Base-by-base conservation (phyloP, 2,113 vertebrate species). In the Meleagris gallopavo region DNA sequence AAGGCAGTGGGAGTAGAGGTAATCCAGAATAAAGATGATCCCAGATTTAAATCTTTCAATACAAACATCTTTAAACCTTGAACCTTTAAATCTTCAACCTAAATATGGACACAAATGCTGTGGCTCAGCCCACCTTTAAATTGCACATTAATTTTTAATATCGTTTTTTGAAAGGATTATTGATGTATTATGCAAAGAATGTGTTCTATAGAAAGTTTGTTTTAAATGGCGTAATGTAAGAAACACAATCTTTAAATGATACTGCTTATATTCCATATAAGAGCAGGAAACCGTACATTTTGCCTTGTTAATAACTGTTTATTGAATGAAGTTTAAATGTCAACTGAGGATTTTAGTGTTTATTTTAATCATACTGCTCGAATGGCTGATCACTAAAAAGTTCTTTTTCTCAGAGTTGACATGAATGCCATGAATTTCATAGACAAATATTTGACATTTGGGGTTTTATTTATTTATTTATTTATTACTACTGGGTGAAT, bases 281-380 rank as follows among this genome's bases (percentile, higher is more conserved):
- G 60, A 94, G 41, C 25, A 93, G 85, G 91, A 88, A 95, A 77
- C 30, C 43, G 34, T 83, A 69, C 57, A 36, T 72, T 71, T 95
- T 93, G 6, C 71, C 60, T 81, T 93, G 19, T 67, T 90, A 72
- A 70, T 40, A 86, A 75, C 18, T 81, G 52, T 95, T 95, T 97
- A 57, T 94, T 94, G 85, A 95, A 84, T 65, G 20, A 86, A 93
- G 88, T 91, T 93, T 75, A 93, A 96, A 90, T 94, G n/a, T 88
- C 69, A 94, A 0, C 46, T 88, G 52, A 88, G 76, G 52, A 9
- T 11, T 81, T 88, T 52, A 20, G 32, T 77, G 46, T 52, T 94
- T 94, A 88, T 83, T 96, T 93, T 88, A 72, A 83, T 86, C 19
- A 57, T 88, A 43, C 13, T 81, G 25, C 71, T 80, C 72, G 38